Conservation (phyloP, 2,797 vertebrate species). For the Aplochiton taeniatus region DNA sequence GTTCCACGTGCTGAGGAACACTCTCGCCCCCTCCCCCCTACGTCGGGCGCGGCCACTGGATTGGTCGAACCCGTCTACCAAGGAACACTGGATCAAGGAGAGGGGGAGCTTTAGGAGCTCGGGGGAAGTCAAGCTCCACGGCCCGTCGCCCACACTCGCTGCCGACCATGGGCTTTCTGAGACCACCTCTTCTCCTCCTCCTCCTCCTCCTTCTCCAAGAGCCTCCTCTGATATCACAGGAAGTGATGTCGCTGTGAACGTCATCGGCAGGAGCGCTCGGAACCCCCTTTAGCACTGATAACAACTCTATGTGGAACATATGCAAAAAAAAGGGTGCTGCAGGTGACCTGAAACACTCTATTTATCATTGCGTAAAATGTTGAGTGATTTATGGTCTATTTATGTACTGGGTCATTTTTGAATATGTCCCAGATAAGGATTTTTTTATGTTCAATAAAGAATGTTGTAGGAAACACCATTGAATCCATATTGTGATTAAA, state of each 20-base stretch:
- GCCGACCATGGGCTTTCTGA: constrained; percentile 36
- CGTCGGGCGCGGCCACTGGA: constrained; percentile 83
- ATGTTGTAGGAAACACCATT: constrained; percentile 32
- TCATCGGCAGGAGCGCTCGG: constrained; percentile 31
- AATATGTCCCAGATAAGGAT: constrained; percentile 18
- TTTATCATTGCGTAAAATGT: constrained; percentile 53
- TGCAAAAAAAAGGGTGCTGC: too few species aligned
- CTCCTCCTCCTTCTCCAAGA: constrained; percentile 14
- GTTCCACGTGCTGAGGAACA: constrained; percentile 82
- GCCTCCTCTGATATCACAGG: constrained; percentile 22
- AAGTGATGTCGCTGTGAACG: constrained; percentile 49
- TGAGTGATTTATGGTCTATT: constrained; percentile 15
- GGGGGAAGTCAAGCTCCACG: constrained; percentile 39
- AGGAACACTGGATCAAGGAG: constrained; percentile 77
- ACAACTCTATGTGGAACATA: too few species aligned
- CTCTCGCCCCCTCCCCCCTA: constrained; percentile 73
- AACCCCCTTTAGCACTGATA: constrained; percentile 19
- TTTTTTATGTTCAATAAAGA: constrained; percentile 17
- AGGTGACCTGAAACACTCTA: background rate
- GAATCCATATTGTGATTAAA: constrained; percentile 53
- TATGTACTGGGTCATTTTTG: constrained; percentile 29
- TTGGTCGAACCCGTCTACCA: constrained; percentile 67
- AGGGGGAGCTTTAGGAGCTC: constrained; percentile 69
- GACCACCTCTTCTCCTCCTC: constrained; percentile 11
- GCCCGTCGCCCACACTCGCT: constrained; percentile 46